phyloP scores from a whole-genome alignment of 1,140 invertebrate genomes.

The Drosophila miranda region DNA sequence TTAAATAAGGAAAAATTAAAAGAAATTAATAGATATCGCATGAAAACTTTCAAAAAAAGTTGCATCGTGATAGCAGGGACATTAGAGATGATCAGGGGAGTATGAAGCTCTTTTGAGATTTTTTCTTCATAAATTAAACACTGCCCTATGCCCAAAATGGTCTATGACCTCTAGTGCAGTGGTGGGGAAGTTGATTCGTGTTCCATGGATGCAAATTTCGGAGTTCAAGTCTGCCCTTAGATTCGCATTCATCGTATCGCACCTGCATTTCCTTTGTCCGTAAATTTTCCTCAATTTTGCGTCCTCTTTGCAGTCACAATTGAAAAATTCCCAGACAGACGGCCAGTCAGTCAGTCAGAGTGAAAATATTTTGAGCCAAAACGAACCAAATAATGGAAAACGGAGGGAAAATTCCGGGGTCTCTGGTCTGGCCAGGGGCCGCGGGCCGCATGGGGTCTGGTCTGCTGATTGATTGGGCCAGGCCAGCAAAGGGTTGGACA shows the following conservation, averaged over 20 bases:
- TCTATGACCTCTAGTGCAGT: too few relatives aligned
- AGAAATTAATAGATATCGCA: too few relatives aligned
- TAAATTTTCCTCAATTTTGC: constrained; percentile 5
- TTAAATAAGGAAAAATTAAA: too few relatives aligned
- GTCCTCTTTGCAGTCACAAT: constrained; percentile 16
- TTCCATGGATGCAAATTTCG: too few relatives aligned
- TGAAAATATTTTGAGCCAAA: constrained; percentile 67
- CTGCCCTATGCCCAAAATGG: too few relatives aligned
- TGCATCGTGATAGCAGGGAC: too few relatives aligned
- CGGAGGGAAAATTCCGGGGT: constrained; percentile 1
- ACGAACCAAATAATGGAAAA: constrained; percentile 22
- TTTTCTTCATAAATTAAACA: too few relatives aligned
- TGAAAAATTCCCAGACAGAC: constrained; percentile 54
- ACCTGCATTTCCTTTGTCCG: not conserved
- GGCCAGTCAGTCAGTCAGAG: constrained; percentile 29
- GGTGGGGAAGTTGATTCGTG: too few relatives aligned
- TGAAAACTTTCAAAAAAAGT: too few relatives aligned
- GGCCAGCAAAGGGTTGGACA: constrained; percentile 23
- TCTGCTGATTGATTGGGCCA: constrained; percentile 60
- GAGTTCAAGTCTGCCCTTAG: too few relatives aligned
- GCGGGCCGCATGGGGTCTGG: constrained; percentile 4
- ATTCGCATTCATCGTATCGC: not conserved
- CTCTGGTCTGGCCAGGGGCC: constrained; percentile 15
- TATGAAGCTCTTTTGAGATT: too few relatives aligned
- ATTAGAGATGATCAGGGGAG: too few relatives aligned